phyloP scores from a whole-genome alignment of 2,113 vertebrate species.

The Chroicocephalus ridibundus region DNA sequence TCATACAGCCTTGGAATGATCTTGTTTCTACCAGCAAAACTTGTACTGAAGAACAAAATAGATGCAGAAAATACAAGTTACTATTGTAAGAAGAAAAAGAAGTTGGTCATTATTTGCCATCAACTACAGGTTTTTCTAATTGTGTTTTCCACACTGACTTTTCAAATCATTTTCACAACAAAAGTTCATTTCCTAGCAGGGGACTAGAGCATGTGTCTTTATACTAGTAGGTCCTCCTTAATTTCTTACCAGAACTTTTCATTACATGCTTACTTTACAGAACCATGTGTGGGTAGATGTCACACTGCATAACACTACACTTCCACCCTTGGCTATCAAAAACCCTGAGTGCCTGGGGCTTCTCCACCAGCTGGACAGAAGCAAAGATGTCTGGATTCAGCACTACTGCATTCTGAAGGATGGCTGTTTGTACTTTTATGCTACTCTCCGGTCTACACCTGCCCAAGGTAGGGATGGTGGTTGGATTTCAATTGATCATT shows the following conservation, averaged over 20 bases:
- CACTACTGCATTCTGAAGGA: constrained; percentile 91
- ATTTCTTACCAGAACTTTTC: neutral
- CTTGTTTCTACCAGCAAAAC: neutral
- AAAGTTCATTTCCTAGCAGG: neutral
- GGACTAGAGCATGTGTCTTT: neutral
- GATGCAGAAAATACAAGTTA: neutral
- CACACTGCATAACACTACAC: constrained; percentile 84
- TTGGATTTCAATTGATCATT: neutral
- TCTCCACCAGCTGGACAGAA: constrained; percentile 83
- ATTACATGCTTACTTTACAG: constrained; percentile 58
- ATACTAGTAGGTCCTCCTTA: neutral
- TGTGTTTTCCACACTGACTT: neutral
- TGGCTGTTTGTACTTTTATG: constrained; percentile 87
- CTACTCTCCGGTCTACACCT: constrained; percentile 83
- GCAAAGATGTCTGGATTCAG: constrained; percentile 80
- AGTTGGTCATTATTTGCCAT: neutral
- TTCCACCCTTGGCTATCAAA: constrained; percentile 90
- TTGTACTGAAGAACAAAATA: neutral
- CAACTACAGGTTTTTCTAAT: neutral
- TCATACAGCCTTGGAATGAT: neutral
- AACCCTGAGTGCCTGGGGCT: constrained; percentile 88
- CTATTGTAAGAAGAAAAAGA: neutral
- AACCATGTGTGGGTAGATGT: constrained; percentile 92
- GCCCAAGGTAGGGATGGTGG: constrained; percentile 76
- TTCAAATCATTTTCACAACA: neutral